Base-by-base conservation (phyloP, 2,797 vertebrate species). In the Holocentrus rufus region DNA sequence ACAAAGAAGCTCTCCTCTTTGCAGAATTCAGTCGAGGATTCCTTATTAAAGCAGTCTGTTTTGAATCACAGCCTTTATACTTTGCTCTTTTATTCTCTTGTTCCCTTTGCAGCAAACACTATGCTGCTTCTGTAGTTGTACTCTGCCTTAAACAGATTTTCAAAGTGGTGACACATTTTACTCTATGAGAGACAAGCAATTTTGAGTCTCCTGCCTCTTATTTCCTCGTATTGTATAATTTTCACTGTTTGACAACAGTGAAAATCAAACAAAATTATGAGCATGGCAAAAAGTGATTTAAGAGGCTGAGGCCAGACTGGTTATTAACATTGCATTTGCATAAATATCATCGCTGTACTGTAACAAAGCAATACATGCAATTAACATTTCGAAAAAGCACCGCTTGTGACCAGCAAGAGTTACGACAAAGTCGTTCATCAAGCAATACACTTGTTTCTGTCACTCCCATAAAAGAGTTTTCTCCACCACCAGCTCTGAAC, bases 341-440 rank as follows among this genome's bases (percentile, higher is more conserved):
- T 46, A 20, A 52, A 46, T 50, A 56, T 31, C 54, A 54, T 46
- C 5, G 50, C 27, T 39, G 50, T 1, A 1, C 10, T 49, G 8
- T 14, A 30, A 13, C 53, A 5, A 54, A 13, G 8, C 9, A 13
- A 34, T 18, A 36, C 30, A 7, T 62, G 66, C 22, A 18, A 52
- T 78, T 66, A 62, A 65, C 53, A 76, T 79, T 75, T 76, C 59
- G 59, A 60, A 58, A 70, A 49, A 8, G 52, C 74, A 55, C 7
- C 17, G 18, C 20, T 60, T 47, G 52, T 46, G 59, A 69, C 27
- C 27, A 23, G 58, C 18, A 57, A 66, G 53, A 73, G 68, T 73
- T 71, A 76, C 23, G 65, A 72, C 55, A 57, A 65, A 62, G 69
- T 61, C 65, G 50, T 71, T 75, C 67, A 74, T 84, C 52, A 67